Percentiles rank a stretch among this genome's conserved stretches.
These are phyloP conservation scores for Typhlomys cinereus DNA, from an alignment of 2,113 vertebrate species.

Conservation along the genomic window DNA sequence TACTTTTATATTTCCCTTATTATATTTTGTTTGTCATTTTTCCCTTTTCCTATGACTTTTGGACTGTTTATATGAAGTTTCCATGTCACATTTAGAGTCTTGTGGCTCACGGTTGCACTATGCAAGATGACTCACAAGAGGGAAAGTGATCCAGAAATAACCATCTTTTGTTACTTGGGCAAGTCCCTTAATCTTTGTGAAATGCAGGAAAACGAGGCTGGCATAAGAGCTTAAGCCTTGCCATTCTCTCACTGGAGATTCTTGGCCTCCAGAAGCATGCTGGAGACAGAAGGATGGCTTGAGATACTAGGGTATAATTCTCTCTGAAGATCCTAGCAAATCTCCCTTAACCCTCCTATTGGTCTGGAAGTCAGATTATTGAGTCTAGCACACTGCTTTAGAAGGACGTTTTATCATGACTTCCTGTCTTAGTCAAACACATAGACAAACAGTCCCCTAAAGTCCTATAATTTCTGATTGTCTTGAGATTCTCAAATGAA, in stretches of 20 bases:
- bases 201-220: conserved; percentile 46
- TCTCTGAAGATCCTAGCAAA: neutral
- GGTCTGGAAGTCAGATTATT: neutral
- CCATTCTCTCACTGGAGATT: neutral
- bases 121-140: conserved; percentile 55
- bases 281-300: neutral
- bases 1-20: conserved; percentile 29
- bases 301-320: neutral
- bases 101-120: conserved; percentile 30
- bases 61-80: conserved; percentile 58
- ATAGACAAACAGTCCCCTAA: neutral
- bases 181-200: conserved; percentile 58
- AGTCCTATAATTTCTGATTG: neutral
- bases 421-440: neutral
- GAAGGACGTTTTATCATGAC: neutral
- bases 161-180: neutral
- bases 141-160: conserved; percentile 58
- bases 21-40: conserved; percentile 68
- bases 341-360: neutral
- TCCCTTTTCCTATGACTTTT: conserved; percentile 58
- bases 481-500: neutral
- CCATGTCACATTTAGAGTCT: conserved; percentile 33
- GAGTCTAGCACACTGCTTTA: neutral
- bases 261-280: neutral
- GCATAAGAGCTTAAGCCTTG: neutral